A percentile compares a stretch with the other conserved stretches of the same genome.
These are phyloP conservation scores for Simalia tracyae DNA, from an alignment of 2,797 vertebrate species.

Conservation along the genomic window DNA sequence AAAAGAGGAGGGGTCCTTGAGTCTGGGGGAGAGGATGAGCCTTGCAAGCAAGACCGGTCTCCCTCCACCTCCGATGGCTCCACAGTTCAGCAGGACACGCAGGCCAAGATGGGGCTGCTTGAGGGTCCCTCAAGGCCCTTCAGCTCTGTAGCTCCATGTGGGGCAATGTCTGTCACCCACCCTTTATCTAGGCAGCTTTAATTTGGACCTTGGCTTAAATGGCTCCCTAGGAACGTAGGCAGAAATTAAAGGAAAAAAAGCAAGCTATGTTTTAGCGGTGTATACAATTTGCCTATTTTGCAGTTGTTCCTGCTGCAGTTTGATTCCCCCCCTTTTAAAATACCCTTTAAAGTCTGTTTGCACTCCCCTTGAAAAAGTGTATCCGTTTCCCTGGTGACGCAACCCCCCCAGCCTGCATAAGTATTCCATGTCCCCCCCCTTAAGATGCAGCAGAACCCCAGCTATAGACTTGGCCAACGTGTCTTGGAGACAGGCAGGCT, in stretches of 20 bases:
- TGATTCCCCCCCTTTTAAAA: background rate
- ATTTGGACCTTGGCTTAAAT: background rate
- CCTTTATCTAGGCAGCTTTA: background rate
- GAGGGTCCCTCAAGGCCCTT: background rate
- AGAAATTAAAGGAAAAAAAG: background rate
- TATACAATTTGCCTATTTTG: background rate
- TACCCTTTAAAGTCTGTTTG: background rate
- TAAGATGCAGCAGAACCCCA: background rate
- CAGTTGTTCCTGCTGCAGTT: background rate
- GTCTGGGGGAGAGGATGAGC: background rate
- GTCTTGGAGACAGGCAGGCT: conserved; percentile 13
- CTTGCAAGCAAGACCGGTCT: background rate
- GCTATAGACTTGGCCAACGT: background rate
- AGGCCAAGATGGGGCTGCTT: background rate
- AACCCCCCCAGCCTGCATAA: background rate
- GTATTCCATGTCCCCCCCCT: background rate
- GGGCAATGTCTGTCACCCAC: background rate
- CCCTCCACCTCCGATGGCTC: background rate
- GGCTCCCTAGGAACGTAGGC: background rate
- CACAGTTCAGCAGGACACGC: background rate
- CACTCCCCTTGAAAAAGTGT: background rate
- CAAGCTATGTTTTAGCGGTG: background rate
- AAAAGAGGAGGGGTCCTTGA: background rate
- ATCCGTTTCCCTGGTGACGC: background rate
- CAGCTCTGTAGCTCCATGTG: background rate